These are phyloP conservation scores for Porites evermanni DNA, from an alignment of 92 coral and sea anemone species.

Conservation along the genomic window DNA sequence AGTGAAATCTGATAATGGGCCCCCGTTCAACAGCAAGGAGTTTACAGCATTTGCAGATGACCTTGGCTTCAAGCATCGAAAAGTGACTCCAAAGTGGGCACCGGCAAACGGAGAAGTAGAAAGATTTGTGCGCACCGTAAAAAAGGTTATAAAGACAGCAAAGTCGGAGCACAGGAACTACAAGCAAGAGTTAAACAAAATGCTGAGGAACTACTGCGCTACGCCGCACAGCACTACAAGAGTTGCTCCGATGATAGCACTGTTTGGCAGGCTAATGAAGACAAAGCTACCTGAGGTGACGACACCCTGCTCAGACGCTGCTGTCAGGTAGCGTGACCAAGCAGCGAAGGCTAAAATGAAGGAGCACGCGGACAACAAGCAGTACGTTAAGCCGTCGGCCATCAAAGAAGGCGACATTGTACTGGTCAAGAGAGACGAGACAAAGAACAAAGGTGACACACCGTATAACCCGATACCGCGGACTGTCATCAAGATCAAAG, in stretches of 20 bases:
- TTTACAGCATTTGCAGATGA: constrained; percentile 47
- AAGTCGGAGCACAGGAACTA: constrained; percentile 44
- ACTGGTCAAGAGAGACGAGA: constrained; percentile 51
- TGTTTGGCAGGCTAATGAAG: constrained; percentile 59
- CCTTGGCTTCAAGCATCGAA: constrained; percentile 74
- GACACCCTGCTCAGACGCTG: constrained; percentile 16
- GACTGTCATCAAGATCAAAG: constrained; percentile 52
- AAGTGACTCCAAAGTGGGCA: constrained; percentile 78
- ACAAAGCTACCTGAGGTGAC: constrained; percentile 62
- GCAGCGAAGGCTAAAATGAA: constrained; percentile 30
- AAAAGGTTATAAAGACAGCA: constrained; percentile 64
- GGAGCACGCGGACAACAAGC: constrained; percentile 59
- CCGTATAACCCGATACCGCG: constrained; percentile 61
- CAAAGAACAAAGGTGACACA: constrained; percentile 41
- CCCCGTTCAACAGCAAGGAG: constrained; percentile 66
- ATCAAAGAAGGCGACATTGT: constrained; percentile 57
- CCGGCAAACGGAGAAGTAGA: constrained; percentile 76
- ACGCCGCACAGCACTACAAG: constrained; percentile 77
- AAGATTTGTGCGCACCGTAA: constrained; percentile 65
- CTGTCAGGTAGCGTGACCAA: constrained; percentile 35
- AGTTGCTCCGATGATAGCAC: constrained; percentile 60
- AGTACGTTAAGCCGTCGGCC: constrained; percentile 56
- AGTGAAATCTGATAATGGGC: constrained; percentile 38
- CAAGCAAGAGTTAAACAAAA: constrained; percentile 55
- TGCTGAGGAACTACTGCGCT: constrained; percentile 70